Base-by-base conservation (phyloP, 2,888 invertebrate species). In the Dasypolia templi region DNA sequence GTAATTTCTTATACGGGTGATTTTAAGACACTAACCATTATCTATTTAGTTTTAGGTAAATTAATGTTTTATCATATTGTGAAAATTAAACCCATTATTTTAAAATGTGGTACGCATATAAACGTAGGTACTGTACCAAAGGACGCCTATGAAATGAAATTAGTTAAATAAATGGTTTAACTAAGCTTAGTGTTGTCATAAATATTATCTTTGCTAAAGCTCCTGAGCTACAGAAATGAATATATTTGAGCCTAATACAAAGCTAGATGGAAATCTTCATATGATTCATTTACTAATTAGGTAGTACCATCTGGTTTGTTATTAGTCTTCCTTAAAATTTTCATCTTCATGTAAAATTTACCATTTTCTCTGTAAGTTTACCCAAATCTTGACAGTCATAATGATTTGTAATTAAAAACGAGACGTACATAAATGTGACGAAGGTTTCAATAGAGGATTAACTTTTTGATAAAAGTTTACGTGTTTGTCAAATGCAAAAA, bases 161-260 rank as follows among this genome's bases (percentile, higher is more conserved):
- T n/a, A n/a, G n/a, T 49, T 19, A 55, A 81, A 59, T 56, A 26
- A 72, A 63, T 64, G 51, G 39, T 42, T 73, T 49, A 42, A 22
- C 56, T 42, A 49, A 56, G 56, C 53, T 46, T 72, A 49, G 53
- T 32, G 64, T 53, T 61, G n/a, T 5, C 46, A 56, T 53, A 53
- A 51, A 46, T 70, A 77, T 76, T 44, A 72, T 69, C 42, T 79
- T 68, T 62, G n/a, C 56, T 51, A 62, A 78, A 78, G 65, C 56
- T 58, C 68, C 14, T 53, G 46, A 11, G 14, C 14, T 46, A 39
- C 32, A 71, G 22, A 71, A 42, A 55, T 62, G 7, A 29, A 44
- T 62, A 79, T 51, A 78, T 79, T 55, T n/a, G 11, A 44, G 59
- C 69, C 11, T 17, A 11, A 74, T 46, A 39, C 12, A 42, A 56